phyloP scores from a whole-genome alignment of 1,140 invertebrate genomes.

The Heliconius himera region DNA sequence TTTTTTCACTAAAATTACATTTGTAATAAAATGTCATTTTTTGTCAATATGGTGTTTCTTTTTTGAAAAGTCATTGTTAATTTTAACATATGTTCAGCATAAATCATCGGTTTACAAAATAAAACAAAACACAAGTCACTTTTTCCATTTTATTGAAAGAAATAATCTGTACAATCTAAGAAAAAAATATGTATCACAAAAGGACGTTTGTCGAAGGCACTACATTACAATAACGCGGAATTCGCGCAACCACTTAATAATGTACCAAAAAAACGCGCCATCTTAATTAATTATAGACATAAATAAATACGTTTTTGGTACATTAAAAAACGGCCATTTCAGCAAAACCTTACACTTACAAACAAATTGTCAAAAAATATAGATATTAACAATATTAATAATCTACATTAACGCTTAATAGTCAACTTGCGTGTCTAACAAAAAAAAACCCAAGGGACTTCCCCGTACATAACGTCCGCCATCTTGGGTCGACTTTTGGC shows the following conservation, averaged over 20 bases:
- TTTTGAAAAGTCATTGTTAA: too few species aligned
- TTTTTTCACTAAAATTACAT: too few species aligned
- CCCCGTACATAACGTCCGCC: background rate
- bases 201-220: conserved; percentile 77
- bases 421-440: conserved; percentile 17
- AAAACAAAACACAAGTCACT: conserved; percentile 7
- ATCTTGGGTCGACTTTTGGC: background rate
- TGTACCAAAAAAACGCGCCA: conserved; percentile 22
- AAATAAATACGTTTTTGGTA: conserved; percentile 7
- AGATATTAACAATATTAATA: conserved; percentile 68
- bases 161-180: conserved; percentile 76
- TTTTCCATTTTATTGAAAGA: conserved; percentile 58
- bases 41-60: too few species aligned
- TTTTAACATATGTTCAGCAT: too few species aligned
- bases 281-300: conserved; percentile 11
- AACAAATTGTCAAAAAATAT: conserved; percentile 78
- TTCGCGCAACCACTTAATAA: conserved; percentile 12
- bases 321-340: conserved; percentile 20
- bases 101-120: too few species aligned
- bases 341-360: conserved; percentile 51
- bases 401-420: conserved; percentile 7
- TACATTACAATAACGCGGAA: conserved; percentile 45
- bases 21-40: too few species aligned
- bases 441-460: conserved; percentile 36
- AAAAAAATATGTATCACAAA: conserved; percentile 76